These are phyloP conservation scores for Macaca mulatta DNA, from an alignment of 2,113 vertebrate species.

Conservation along the genomic window DNA sequence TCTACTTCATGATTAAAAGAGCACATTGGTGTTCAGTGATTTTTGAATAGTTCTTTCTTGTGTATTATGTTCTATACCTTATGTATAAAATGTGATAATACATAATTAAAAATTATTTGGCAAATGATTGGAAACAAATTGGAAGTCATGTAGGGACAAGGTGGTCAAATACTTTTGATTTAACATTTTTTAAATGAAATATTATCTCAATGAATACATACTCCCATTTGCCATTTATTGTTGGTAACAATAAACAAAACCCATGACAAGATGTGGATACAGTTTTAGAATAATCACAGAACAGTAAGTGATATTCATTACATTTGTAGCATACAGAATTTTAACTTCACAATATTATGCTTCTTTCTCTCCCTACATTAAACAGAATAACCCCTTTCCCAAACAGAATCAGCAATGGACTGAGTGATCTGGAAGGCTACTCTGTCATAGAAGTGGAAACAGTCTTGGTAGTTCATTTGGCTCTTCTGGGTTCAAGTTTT, in stretches of 20 bases:
- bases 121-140: background rate
- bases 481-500: background rate
- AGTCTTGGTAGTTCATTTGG: background rate
- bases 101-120: background rate
- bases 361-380: background rate
- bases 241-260: background rate
- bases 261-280: background rate
- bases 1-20: background rate
- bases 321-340: background rate
- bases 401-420: background rate
- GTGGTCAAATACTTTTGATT: background rate
- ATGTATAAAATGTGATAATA: background rate
- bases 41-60: background rate
- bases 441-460: background rate
- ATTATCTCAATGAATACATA: background rate
- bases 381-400: background rate
- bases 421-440: background rate
- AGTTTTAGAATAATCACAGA: background rate
- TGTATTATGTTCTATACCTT: background rate
- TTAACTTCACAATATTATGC: background rate
- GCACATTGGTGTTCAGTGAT: background rate
- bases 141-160: background rate
- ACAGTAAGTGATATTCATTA: background rate
- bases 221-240: background rate
- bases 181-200: background rate